Evolutionary conservation across 53 echinoderm and acorn worm species (phyloP).

Genomic region (Glandiceps talaboti): DNA sequence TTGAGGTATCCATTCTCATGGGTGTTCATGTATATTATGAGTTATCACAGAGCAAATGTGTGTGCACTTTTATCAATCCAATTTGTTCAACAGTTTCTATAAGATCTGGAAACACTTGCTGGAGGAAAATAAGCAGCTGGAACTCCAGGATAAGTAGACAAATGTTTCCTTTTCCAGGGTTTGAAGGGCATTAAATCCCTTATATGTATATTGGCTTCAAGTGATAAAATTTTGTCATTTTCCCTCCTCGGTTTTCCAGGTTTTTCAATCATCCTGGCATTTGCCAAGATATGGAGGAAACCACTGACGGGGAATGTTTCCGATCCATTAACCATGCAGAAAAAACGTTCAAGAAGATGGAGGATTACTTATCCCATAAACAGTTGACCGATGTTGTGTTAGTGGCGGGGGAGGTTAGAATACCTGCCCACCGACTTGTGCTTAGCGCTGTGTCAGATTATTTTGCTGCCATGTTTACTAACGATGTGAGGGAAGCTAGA

Average conservation of each 20-base stretch:
- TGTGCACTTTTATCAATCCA: too few relatives aligned
- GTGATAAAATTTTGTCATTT: too few relatives aligned
- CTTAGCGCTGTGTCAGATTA: slow-evolving; percentile 95
- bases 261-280: background rate
- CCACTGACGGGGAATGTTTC: slow-evolving; percentile 66
- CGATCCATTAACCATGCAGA: slow-evolving; percentile 85
- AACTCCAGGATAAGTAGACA: too few relatives aligned
- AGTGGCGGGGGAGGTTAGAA: slow-evolving; percentile 59
- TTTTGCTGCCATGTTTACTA: slow-evolving; percentile 97
- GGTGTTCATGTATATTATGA: too few relatives aligned
- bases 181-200: too few relatives aligned
- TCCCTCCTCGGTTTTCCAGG: background rate
- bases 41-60: too few relatives aligned
- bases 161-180: too few relatives aligned
- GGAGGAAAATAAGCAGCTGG: too few relatives aligned
- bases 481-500: slow-evolving; percentile 65
- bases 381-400: slow-evolving; percentile 83
- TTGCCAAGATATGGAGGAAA: slow-evolving; percentile 4
- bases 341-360: slow-evolving; percentile 85
- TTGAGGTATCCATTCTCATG: too few relatives aligned
- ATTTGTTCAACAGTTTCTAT: too few relatives aligned
- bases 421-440: slow-evolving; percentile 83
- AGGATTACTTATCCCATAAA: slow-evolving; percentile 51
- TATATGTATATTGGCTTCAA: too few relatives aligned
- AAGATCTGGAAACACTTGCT: too few relatives aligned